Base-by-base conservation (phyloP, 1,140 invertebrate genomes). In the Coenobita brevimanus region DNA sequence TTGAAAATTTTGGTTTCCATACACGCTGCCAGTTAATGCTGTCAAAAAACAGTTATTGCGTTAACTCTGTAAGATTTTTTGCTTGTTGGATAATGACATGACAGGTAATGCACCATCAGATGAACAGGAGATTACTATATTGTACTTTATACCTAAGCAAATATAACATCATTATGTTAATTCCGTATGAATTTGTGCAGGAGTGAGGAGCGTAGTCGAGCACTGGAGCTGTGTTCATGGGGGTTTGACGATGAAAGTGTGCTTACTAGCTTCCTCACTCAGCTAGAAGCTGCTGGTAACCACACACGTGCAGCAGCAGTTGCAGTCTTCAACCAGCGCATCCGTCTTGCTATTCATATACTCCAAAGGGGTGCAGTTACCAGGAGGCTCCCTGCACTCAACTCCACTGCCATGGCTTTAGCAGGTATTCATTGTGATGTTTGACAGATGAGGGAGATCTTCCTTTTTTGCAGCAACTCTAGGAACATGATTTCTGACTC, bases 271-370 rank as follows among this genome's bases (percentile, higher is more conserved):
- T 92, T 92, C 2, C 91, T 92, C 91, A 91, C 92, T 0, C 90
- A 93, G 3, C 91, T 93, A 83, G 92, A 93, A 90, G 86, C 82
- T 41, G 91, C 93, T 78, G 92, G 92, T 36, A 85, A 92, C 21
- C 96, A 95, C 92, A 95, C 97, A 57, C 94, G 97, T 92, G 97
- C 97, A 38, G 97, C 97, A 10, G 97, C 97, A 43, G 96, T 99
- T 64, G 96, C 97, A 60, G 95, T 98, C 64, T 99, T 99, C 92
- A 97, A 97, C 93, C 93, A 98, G 85, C 96, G 97, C 91, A 93
- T 98, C 69, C 94, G 95, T 80, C 93, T 95, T 91, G 97, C 97
- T 17, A 97, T 99, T 90, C 95, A 97, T 89, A 96, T 98, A 90
- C 94, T 99, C 57, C 86, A 93, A 73, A 67, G 78, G 27, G 85